Conservation (phyloP, 2,888 invertebrate genomes). For the Rhagonycha lutea region DNA sequence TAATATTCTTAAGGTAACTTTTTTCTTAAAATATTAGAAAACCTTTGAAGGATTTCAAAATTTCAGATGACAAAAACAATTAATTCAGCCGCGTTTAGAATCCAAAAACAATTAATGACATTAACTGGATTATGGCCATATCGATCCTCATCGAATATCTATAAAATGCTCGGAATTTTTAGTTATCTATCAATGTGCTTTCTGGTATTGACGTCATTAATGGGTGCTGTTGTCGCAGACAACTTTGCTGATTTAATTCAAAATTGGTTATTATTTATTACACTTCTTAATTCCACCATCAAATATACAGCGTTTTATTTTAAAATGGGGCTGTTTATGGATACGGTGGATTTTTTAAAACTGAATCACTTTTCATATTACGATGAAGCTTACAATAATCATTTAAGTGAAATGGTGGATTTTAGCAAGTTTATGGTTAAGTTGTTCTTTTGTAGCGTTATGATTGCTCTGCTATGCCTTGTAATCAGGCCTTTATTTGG, state of each 20-base stretch:
- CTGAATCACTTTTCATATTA: too few species aligned
- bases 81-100: conserved; percentile 9
- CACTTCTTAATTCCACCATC: conserved; percentile 10
- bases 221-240: background rate
- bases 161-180: background rate
- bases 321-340: conserved; percentile 10
- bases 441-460: conserved; percentile 11
- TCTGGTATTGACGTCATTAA: background rate
- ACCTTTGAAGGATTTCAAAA: too few species aligned
- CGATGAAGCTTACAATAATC: background rate
- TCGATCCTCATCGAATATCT: background rate
- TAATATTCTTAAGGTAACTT: too few species aligned
- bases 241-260: conserved; percentile 15
- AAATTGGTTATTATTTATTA: conserved; percentile 6
- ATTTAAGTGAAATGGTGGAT: conserved; percentile 1
- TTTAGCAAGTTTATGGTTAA: conserved; percentile 1
- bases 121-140: conserved; percentile 14
- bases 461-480: conserved; percentile 6
- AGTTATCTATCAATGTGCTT: background rate
- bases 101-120: conserved; percentile 11
- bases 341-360: background rate
- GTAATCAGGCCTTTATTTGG: background rate
- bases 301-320: conserved; percentile 14
- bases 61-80: conserved; percentile 6
- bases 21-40: too few species aligned